Evolutionary conservation across 2,797 vertebrate species (phyloP).

Genomic region (Tokudaia tokunoshimensis): DNA sequence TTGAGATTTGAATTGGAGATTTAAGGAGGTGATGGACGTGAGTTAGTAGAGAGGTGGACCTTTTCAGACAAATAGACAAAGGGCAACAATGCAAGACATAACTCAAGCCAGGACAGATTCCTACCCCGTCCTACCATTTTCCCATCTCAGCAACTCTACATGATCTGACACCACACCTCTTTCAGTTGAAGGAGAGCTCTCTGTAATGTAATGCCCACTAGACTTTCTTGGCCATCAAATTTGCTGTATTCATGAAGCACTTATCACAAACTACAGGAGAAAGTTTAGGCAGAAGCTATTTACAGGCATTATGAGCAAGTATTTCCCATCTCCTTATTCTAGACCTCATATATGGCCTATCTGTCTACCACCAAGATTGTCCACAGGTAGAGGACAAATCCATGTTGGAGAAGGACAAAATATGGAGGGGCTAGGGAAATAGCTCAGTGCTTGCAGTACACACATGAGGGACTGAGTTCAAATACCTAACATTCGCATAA

Average conservation of each 20-base stretch:
- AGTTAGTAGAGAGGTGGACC: constrained; percentile 59
- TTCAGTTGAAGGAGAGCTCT: constrained; percentile 51
- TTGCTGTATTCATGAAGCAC: background rate
- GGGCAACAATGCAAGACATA: constrained; percentile 55
- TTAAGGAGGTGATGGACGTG: constrained; percentile 52
- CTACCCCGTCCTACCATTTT: constrained; percentile 61
- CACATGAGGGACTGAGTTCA: background rate
- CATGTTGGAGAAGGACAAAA: constrained; percentile 22
- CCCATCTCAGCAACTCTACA: constrained; percentile 57
- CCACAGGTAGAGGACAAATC: background rate
- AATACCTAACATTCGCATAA: background rate
- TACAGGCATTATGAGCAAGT: constrained; percentile 10
- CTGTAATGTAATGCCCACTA: constrained; percentile 48
- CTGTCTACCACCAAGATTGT: background rate
- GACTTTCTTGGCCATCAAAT: constrained; percentile 40
- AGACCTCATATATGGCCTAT: constrained; percentile 33
- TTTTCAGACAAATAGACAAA: constrained; percentile 71
- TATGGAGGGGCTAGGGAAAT: background rate
- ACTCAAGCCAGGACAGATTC: constrained; percentile 70
- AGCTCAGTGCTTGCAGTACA: background rate
- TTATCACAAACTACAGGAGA: background rate
- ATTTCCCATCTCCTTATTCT: constrained; percentile 16
- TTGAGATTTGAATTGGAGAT: constrained; percentile 65
- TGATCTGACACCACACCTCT: constrained; percentile 64
- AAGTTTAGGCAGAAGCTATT: background rate